Conservation (phyloP, 2,797 vertebrate genomes). For the Pipistrellus nathusii region DNA sequence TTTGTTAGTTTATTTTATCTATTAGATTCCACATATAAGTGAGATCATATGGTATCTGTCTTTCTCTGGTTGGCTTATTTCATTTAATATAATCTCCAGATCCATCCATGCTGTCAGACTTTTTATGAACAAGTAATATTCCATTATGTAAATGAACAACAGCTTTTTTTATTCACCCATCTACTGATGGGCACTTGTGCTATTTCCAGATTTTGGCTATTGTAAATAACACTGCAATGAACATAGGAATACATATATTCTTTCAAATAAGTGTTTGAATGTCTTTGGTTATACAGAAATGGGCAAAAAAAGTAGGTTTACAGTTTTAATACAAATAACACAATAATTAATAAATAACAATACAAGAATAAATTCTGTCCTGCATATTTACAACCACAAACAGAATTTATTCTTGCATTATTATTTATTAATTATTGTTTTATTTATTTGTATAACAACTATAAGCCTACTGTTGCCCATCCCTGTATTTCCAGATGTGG, state of each 20-base stretch:
- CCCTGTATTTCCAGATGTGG: not conserved
- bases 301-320: not conserved
- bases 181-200: not conserved
- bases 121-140: not conserved
- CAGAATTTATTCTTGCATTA: not conserved
- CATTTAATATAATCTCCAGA: not conserved
- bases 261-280: not conserved
- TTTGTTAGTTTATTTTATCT: not conserved
- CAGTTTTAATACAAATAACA: not conserved
- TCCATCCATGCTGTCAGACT: not conserved
- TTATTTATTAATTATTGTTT: not conserved
- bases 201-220: not conserved
- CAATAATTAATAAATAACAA: no score
- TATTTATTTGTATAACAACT: not conserved
- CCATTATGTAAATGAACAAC: not conserved
- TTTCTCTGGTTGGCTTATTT: not conserved
- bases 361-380: no score
- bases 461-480: not conserved
- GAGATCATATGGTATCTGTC: not conserved
- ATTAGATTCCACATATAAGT: not conserved
- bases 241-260: not conserved
- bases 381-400: no score
- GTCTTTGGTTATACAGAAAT: not conserved
- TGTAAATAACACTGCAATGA: not conserved
- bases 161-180: not conserved